Evolutionary conservation across 2,888 invertebrate genomes (phyloP).

Genomic region (Unio pictorum): DNA sequence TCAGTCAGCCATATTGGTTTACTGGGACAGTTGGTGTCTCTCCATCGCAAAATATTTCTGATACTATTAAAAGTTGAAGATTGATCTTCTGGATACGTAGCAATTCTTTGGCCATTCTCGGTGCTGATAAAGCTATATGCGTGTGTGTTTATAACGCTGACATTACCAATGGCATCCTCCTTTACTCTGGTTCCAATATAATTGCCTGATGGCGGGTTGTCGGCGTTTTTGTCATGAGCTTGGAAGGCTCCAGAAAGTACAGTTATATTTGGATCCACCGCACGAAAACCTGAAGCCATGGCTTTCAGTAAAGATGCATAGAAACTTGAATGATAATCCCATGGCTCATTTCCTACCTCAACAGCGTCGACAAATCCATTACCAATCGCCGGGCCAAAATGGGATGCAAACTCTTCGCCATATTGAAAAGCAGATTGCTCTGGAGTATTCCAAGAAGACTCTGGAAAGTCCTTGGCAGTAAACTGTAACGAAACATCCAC

Average conservation of each 20-base stretch:
- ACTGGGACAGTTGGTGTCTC: conserved; percentile 41
- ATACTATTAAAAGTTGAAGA: conserved; percentile 42
- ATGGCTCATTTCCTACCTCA: conserved; percentile 56
- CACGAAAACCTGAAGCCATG: conserved; percentile 44
- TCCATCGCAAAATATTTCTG: conserved; percentile 45
- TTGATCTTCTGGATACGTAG: conserved; percentile 48
- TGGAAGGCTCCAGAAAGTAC: conserved; percentile 53
- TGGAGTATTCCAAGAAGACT: conserved; percentile 40
- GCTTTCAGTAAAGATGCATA: conserved; percentile 43
- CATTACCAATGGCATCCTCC: conserved; percentile 22
- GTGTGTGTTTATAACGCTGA: conserved; percentile 49
- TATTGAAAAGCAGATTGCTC: conserved; percentile 35
- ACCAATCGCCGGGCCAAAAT: conserved; percentile 47
- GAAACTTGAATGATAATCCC: conserved; percentile 50
- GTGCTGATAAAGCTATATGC: conserved; percentile 43
- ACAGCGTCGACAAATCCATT: conserved; percentile 40
- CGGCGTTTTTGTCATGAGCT: conserved; percentile 40
- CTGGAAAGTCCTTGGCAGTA: conserved; percentile 33
- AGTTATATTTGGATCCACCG: conserved; percentile 31
- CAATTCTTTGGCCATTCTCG: conserved; percentile 36
- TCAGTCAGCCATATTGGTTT: conserved; percentile 55
- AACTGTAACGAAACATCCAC: conserved; percentile 53
- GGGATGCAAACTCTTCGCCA: conserved; percentile 46
- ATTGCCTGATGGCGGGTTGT: conserved; percentile 16
- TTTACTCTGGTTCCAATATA: conserved; percentile 54